Percentiles rank a stretch among this genome's conserved stretches.
These are phyloP conservation scores for Lottia gigantea DNA, from an alignment of 2,888 invertebrate genomes.

Conservation along the genomic window DNA sequence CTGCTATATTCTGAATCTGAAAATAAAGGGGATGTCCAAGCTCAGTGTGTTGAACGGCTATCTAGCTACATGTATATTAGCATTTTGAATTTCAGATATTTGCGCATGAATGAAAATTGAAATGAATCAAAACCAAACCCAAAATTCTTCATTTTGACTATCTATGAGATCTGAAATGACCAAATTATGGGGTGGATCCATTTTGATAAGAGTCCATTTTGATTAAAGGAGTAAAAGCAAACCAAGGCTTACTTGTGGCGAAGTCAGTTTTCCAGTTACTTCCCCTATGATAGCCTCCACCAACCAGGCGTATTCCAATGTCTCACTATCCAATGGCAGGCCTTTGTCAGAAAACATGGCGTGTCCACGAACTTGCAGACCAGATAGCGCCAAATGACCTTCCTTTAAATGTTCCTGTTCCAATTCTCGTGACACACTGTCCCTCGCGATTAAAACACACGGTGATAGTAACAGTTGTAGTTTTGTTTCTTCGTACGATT, in stretches of 20 bases:
- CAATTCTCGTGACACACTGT: conserved; percentile 55
- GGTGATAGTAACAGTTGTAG: conserved; percentile 87
- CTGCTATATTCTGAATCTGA: conserved; percentile 83
- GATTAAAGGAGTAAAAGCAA: too few species aligned
- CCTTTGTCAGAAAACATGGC: conserved; percentile 88
- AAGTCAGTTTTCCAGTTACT: conserved; percentile 88
- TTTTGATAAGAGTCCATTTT: too few species aligned
- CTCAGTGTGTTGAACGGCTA: too few species aligned
- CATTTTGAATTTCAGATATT: too few species aligned
- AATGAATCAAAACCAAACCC: too few species aligned
- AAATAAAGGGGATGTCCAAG: not conserved
- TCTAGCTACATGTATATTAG: too few species aligned
- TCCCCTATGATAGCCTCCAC: conserved; percentile 95
- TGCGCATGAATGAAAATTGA: too few species aligned
- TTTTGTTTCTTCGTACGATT: conserved; percentile 89
- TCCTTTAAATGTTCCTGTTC: conserved; percentile 60
- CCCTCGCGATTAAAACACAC: conserved; percentile 76
- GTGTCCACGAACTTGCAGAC: conserved; percentile 80
- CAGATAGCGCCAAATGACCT: conserved; percentile 76
- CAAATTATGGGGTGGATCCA: too few species aligned
- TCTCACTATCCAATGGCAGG: conserved; percentile 89
- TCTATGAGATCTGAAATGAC: too few species aligned
- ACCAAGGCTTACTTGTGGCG: conserved; percentile 77
- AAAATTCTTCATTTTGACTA: too few species aligned
- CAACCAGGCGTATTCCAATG: conserved; percentile 97